These are phyloP conservation scores for Atrina japonica DNA, from an alignment of 2,888 invertebrate genomes.

Conservation along the genomic window DNA sequence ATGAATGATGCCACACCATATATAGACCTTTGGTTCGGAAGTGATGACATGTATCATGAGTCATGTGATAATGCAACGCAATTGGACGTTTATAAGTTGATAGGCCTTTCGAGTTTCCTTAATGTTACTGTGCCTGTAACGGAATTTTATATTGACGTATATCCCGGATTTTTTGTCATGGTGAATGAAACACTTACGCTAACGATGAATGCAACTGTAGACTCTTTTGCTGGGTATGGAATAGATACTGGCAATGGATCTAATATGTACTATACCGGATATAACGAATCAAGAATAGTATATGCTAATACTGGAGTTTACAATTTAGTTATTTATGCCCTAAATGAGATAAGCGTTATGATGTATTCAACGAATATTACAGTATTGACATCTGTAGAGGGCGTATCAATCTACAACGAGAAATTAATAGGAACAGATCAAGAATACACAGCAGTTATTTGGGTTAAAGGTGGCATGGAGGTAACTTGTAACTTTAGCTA, in stretches of 20 bases:
- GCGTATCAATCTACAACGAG: conserved; percentile 3
- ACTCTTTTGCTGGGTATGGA: conserved; percentile 42
- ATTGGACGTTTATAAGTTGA: not conserved
- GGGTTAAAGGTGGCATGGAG: conserved; percentile 28
- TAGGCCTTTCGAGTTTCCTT: conserved; percentile 25
- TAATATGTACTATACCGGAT: conserved; percentile 25
- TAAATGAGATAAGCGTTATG: conserved; percentile 48
- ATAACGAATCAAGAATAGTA: conserved; percentile 12
- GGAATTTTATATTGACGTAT: conserved; percentile 17
- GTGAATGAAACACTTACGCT: conserved; percentile 32
- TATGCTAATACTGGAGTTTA: conserved; percentile 27
- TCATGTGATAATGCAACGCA: not conserved
- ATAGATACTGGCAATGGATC: conserved; percentile 35
- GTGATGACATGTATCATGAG: not conserved
- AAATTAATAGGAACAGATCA: conserved; percentile 15
- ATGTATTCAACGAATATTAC: conserved; percentile 9
- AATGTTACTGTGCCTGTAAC: conserved; percentile 33
- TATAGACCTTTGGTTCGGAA: too few relatives aligned
- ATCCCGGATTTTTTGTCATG: conserved; percentile 22
- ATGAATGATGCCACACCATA: too few relatives aligned
- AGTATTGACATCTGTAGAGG: conserved; percentile 32
- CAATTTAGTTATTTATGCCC: conserved; percentile 30
- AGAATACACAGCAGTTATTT: conserved; percentile 7
- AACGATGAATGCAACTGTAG: conserved; percentile 26
- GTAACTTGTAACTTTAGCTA: conserved; percentile 37